phyloP scores from a whole-genome alignment of 1,140 invertebrate species.

The Drosophila ambigua region DNA sequence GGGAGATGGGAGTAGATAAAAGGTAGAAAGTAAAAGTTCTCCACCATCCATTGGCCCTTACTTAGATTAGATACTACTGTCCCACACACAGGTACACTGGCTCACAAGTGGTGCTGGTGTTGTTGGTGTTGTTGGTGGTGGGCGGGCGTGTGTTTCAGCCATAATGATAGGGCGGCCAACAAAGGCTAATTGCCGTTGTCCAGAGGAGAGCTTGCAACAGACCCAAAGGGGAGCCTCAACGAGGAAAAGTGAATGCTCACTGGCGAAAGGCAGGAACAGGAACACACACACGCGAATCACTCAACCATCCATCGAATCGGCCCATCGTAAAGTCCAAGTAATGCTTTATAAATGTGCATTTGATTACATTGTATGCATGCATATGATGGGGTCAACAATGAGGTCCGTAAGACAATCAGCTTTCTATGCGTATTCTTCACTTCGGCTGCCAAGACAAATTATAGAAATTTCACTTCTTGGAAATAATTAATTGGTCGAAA shows the following conservation, averaged over 20 bases:
- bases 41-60: slow-evolving; percentile 5
- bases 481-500: no score
- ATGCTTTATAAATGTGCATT: no score
- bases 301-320: no score
- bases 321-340: no score
- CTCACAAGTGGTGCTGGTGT: no score
- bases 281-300: no score
- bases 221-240: slow-evolving; percentile 24
- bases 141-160: slow-evolving; percentile 30
- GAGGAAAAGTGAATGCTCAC: slow-evolving; percentile 7
- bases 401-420: no score
- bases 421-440: no score
- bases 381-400: no score
- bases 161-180: slow-evolving; percentile 51
- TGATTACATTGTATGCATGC: no score
- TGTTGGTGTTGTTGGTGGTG: slow-evolving; percentile 12
- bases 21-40: slow-evolving; percentile 44
- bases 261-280: background rate
- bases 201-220: slow-evolving; percentile 35
- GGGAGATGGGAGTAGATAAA: background rate
- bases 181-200: slow-evolving; percentile 53
- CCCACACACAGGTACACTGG: background rate
- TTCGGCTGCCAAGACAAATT: no score
- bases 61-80: slow-evolving; percentile 31
- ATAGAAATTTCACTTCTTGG: no score